Base-by-base conservation (phyloP, 2,888 invertebrate genomes). In the Coenonympha arcania region DNA sequence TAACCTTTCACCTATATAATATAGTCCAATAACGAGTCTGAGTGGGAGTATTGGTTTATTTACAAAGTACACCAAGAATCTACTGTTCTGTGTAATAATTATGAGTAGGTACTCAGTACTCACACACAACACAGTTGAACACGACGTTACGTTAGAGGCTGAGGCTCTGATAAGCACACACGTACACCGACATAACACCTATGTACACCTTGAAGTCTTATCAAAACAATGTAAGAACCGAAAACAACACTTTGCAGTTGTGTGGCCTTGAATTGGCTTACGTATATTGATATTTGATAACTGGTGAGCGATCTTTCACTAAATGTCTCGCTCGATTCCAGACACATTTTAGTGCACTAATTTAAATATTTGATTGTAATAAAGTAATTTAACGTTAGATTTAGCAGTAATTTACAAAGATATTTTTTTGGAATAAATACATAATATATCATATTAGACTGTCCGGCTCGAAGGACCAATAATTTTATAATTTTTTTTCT, bases 151-250 rank as follows among this genome's bases (percentile, higher is more conserved):
- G 44, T 44, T 48, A 33, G n/a, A 52, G 41, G 36, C 24, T 26
- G 6, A 8, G 2, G 24, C 6, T 26, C 36, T 37, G 47, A 52
- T 52, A 48, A 52, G 37, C 37, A 19, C 24, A 33, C 13, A 40
- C 36, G 26, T 16, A 44, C 16, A 28, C n/a, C 22, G 31, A 48
- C 39, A 26, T 26, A 31, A 47, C 42, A 48, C 15, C 28, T 42
- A 20, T 30, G 30, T 56, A 53, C 65, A 69, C 71, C 71, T 74
- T 72, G 70, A 70, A 69, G 64, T 67, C 72, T 76, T 79, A 79
- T 79, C 79, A 73, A 73, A 73, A 75, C 69, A 76, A 68, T 74
- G 69, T 74, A n/a, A n/a, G n/a, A n/a, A 72, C 63, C 64, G 61
- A 75, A 75, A 75, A 75, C 60, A 74, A 74, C 59, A 64, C 72